Evolutionary conservation across 1,140 invertebrate species (phyloP), one percentile per base, ranked within the genome.

Genomic region (Odontomachus brunneus): DNA sequence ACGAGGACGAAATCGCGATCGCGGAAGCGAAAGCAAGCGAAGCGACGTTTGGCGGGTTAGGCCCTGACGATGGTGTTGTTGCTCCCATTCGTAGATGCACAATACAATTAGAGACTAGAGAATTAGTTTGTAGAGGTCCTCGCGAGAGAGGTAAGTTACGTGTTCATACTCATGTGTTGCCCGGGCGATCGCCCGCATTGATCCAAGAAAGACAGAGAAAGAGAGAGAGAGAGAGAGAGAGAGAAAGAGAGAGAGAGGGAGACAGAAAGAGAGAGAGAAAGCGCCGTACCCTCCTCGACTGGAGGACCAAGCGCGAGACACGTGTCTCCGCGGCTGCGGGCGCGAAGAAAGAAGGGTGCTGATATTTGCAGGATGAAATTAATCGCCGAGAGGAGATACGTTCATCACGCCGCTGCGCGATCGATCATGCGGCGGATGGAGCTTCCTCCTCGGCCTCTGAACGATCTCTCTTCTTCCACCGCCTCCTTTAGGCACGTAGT

Each of bases 1-100:
- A 44, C 38, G 38, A 44, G 4, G 38, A 44, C 29, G 38, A 11
- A 9, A 44, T 11, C 38, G 38, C 3, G 38, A 11, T 11, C 9
- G 38, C 38, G 38, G 15, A 51, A 48, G 48, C 22, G n/a, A 57
- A 65, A 26, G 63, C 49, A 72, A 53, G 63, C 55, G n/a, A 19
- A 11, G 38, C 38, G n/a, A 53, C 24, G n/a, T n/a, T n/a, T n/a
- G 33, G 17, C 60, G 53, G 48, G 17, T 73, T 74, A 51, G 80
- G n/a, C n/a, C 71, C 83, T 38, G 60, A 84, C 88, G 87, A 83
- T 88, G 88, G 85, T 91, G 91, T 93, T 93, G 92, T 92, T 93
- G 93, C 92, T 93, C 92, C 92, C 92, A 93, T 92, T 91, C 83
- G 91, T 94, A 93, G 92, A 92, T 92, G 92, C 91, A 92, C 88